phyloP scores from a whole-genome alignment of 2,888 invertebrate genomes.

The Achlya flavicornis region DNA sequence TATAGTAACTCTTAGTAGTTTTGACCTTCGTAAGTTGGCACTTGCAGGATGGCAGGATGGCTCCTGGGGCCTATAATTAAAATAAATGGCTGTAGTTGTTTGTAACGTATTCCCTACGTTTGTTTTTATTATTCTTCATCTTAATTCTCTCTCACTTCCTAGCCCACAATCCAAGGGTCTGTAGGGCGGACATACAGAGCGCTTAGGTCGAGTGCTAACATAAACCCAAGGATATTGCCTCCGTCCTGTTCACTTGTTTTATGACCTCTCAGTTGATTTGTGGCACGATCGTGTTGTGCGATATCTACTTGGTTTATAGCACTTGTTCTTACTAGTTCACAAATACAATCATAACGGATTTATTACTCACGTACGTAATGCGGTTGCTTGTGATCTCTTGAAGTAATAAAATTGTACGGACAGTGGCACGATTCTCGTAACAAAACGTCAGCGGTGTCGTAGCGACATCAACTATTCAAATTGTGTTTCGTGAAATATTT shows the following conservation, averaged over 20 bases:
- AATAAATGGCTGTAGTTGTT: no score
- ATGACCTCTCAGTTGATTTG: slow-evolving; percentile 13
- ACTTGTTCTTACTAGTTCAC: slow-evolving; percentile 10
- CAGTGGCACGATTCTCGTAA: no score
- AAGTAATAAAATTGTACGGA: neutral
- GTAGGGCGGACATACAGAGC: neutral
- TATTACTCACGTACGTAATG: neutral
- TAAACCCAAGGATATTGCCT: slow-evolving; percentile 12
- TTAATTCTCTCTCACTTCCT: neutral
- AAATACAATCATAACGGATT: slow-evolving; percentile 2
- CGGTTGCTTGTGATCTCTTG: slow-evolving; percentile 1
- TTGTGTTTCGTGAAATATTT: no score
- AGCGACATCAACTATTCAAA: no score
- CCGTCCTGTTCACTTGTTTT: slow-evolving; percentile 13
- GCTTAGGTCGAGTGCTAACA: slow-evolving; percentile 9
- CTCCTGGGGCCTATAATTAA: no score
- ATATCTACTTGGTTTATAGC: slow-evolving; percentile 5
- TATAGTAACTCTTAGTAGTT: no score
- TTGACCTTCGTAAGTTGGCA: no score
- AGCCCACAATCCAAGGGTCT: neutral
- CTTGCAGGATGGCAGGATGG: no score
- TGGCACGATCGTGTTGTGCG: slow-evolving; percentile 9
- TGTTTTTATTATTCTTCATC: neutral
- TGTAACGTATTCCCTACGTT: no score
- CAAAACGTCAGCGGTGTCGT: no score